Evolutionary conservation across 2,113 vertebrate species (phyloP).

Genomic region (Clarias gariepinus): DNA sequence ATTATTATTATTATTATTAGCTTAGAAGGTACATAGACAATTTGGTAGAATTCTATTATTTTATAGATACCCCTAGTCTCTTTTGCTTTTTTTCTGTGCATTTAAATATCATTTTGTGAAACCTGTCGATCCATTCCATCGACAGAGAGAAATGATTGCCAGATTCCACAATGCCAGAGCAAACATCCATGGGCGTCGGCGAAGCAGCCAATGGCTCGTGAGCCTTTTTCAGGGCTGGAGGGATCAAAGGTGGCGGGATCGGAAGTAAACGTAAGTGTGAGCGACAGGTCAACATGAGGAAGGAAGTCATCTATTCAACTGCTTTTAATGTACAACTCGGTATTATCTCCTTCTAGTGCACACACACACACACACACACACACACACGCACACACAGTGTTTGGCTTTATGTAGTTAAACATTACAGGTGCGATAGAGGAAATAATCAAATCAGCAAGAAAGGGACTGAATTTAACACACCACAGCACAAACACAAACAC

Average conservation of each 20-base stretch:
- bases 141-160: conserved; percentile 6
- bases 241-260: conserved; percentile 6
- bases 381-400: conserved; percentile 35
- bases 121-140: neutral
- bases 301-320: conserved; percentile 45
- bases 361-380: conserved; percentile 39
- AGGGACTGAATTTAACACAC: conserved; percentile 7
- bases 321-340: conserved; percentile 44
- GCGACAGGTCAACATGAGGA: conserved; percentile 34
- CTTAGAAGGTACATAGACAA: neutral
- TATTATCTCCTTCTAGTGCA: conserved; percentile 1
- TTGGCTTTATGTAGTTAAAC: conserved; percentile 36
- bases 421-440: conserved; percentile 37
- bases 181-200: conserved; percentile 11
- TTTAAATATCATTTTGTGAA: neutral
- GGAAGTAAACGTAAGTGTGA: conserved; percentile 19
- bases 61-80: neutral
- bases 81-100: neutral
- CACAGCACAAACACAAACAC: neutral
- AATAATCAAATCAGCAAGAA: conserved; percentile 38
- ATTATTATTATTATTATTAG: too few relatives aligned
- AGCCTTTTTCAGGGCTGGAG: neutral
- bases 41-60: neutral
- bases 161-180: conserved; percentile 13
- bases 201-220: neutral